phyloP scores from a whole-genome alignment of 2,888 invertebrate genomes.

The Limnephilus marmoratus region DNA sequence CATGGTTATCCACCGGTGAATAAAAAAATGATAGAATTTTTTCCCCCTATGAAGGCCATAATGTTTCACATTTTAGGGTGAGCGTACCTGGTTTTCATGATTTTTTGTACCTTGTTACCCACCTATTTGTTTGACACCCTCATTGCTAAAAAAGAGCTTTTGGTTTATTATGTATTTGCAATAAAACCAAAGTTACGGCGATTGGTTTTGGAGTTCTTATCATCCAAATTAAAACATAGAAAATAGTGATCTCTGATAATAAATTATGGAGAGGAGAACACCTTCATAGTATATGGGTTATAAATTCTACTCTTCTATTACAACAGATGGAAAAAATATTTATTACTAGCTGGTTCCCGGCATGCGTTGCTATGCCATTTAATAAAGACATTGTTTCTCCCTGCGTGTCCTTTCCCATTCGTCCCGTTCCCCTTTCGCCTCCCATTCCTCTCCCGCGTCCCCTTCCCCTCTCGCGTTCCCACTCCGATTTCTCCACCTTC shows the following conservation, averaged over 20 bases:
- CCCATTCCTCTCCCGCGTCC: too few species aligned
- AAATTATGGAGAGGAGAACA: not conserved
- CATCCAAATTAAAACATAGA: not conserved
- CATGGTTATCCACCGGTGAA: not conserved
- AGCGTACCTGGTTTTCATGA: not conserved
- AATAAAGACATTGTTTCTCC: too few species aligned
- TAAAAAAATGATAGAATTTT: not conserved
- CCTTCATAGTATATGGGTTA: too few species aligned
- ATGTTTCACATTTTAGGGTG: not conserved
- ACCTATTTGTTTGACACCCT: not conserved
- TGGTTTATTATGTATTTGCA: not conserved
- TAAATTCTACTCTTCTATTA: not conserved
- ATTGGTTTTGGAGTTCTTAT: not conserved
- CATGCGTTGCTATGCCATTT: too few species aligned
- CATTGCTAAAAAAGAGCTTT: not conserved
- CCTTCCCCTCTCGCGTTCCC: too few species aligned
- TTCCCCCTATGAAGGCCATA: not conserved
- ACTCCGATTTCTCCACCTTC: too few species aligned
- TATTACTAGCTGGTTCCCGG: too few species aligned
- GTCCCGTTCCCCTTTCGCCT: too few species aligned
- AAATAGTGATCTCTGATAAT: not conserved
- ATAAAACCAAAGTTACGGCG: too few species aligned
- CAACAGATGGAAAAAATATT: too few species aligned
- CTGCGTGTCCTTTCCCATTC: too few species aligned
- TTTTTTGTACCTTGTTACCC: not conserved